Evolutionary conservation across 2,113 vertebrate species (phyloP).

Genomic region (zebrafish (Danio rerio)): GRCz12tu NC_133180.1:13666501-13667000

Average conservation of each 20-base stretch:
- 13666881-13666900: too few relatives aligned
- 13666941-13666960: too few relatives aligned
- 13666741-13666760: not conserved
- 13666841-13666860: not conserved
- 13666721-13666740: not conserved
- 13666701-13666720: not conserved
- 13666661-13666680: not conserved
- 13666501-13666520: not conserved
- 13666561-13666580: not conserved
- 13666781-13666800: not conserved
- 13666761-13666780: not conserved
- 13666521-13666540: not conserved
- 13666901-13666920: too few relatives aligned
- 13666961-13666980: too few relatives aligned
- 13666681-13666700: not conserved
- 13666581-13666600: constrained; percentile 10
- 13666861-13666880: not conserved
- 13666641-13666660: constrained; percentile 11
- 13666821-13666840: not conserved
- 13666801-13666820: not conserved
- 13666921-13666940: too few relatives aligned
- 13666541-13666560: not conserved
- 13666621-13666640: constrained; percentile 6
- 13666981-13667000: too few relatives aligned
- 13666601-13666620: not conserved